phyloP scores from a whole-genome alignment of 1,140 invertebrate genomes.

The Drosophila tani region DNA sequence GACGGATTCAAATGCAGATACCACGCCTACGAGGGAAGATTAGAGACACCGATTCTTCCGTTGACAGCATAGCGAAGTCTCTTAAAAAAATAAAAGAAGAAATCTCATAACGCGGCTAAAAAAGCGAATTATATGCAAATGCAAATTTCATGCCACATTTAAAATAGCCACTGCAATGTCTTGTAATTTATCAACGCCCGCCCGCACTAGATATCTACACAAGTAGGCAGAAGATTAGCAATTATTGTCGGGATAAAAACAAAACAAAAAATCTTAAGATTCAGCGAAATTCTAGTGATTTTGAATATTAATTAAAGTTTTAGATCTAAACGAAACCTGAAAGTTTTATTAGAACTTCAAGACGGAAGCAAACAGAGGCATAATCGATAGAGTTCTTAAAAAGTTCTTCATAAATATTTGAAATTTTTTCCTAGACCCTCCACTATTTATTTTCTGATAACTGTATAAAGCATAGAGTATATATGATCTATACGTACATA shows the following conservation, averaged over 20 bases:
- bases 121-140: constrained; percentile 65
- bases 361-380: no score
- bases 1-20: constrained; percentile 36
- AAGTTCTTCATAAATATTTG: no score
- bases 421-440: not conserved
- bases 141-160: constrained; percentile 82
- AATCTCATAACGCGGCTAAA: constrained; percentile 27
- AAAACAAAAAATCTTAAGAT: no score
- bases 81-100: constrained; percentile 7
- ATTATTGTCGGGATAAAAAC: no score
- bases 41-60: constrained; percentile 66
- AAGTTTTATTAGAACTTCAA: no score
- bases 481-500: constrained; percentile 20
- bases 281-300: no score
- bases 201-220: constrained; percentile 30
- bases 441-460: not conserved
- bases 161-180: constrained; percentile 76
- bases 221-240: not conserved
- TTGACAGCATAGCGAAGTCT: constrained; percentile 59
- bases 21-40: constrained; percentile 59
- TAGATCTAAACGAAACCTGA: no score
- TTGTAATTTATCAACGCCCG: constrained; percentile 81
- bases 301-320: no score
- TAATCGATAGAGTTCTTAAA: no score
- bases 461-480: constrained; percentile 2